These are phyloP conservation scores for Drosophila limbata DNA, from an alignment of 2,888 invertebrate species.

Conservation along the genomic window DNA sequence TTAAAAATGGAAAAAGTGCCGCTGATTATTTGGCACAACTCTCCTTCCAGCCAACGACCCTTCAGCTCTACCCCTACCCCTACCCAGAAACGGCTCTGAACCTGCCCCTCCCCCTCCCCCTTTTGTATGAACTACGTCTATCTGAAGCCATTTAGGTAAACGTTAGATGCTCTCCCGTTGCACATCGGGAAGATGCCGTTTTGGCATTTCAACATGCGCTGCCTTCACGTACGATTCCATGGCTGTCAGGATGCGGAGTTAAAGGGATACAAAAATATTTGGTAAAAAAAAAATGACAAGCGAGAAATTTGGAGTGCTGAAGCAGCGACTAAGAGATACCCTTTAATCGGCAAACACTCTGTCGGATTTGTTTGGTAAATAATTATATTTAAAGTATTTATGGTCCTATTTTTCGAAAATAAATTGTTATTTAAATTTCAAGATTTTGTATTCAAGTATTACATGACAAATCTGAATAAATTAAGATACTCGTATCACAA, in stretches of 20 bases:
- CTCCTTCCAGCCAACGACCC: neutral
- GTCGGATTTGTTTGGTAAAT: too few relatives aligned
- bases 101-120: neutral
- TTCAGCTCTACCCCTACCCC: neutral
- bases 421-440: too few relatives aligned
- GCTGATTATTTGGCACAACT: slow-evolving; percentile 56
- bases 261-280: slow-evolving; percentile 17
- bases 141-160: slow-evolving; percentile 34
- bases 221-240: slow-evolving; percentile 55
- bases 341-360: neutral
- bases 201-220: slow-evolving; percentile 31
- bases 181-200: slow-evolving; percentile 34
- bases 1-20: slow-evolving; percentile 62
- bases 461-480: too few relatives aligned
- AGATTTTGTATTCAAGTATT: too few relatives aligned
- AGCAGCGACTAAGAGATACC: neutral
- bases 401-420: too few relatives aligned
- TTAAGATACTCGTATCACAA: too few relatives aligned
- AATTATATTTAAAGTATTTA: too few relatives aligned
- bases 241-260: slow-evolving; percentile 20
- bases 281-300: slow-evolving; percentile 27
- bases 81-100: neutral
- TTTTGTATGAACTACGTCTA: neutral
- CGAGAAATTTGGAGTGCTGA: neutral
- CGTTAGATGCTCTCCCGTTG: slow-evolving; percentile 21